Evolutionary conservation across 2,888 invertebrate species (phyloP), one percentile per base, ranked within the genome.

Genomic region (Axea sp.): DNA sequence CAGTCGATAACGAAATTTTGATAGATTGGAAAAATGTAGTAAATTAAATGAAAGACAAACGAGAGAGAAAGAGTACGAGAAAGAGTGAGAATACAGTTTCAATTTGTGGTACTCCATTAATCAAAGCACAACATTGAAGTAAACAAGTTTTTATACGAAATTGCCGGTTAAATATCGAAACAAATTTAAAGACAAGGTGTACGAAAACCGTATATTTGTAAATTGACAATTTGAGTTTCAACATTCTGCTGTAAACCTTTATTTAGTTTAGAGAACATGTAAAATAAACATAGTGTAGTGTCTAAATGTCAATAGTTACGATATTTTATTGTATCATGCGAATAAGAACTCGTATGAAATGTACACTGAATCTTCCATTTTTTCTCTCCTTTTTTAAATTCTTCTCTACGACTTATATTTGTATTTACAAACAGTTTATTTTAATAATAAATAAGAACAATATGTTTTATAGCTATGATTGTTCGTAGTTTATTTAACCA

Each of bases 21-120:
- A 69, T 69, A 69, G 69, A 60, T 69, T 53, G 69, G 53, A 69
- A 69, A 69, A 69, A 60, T 69, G 60, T 53, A 53, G 49, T 39
- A 60, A 69, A 69, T 69, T 69, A 60, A 69, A 69, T 60, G 60
- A 69, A 53, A 60, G 43, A 53, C 24, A 53, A 60, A 60, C 53
- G 35, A 2, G 30, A 43, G 49, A 12, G 28, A 35, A 33, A 43
- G 24, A 35, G 22, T 5, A 19, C 22, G 17, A 2, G 15, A 7
- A 9, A 47, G 59, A 43, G 45, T 28, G 43, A 49, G 37, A 60
- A 69, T 53, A 4, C 60, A 26, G 60, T 57, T 60, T 69, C 69
- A 69, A 69, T 69, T 69, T 69, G 69, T 60, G 68, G 45, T 69
- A 35, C 41, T 69, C 53, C 35, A 53, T 68, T 60, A 68, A 68